Base-by-base conservation (phyloP, 2,888 invertebrate genomes). In the Tinea pellionella region DNA sequence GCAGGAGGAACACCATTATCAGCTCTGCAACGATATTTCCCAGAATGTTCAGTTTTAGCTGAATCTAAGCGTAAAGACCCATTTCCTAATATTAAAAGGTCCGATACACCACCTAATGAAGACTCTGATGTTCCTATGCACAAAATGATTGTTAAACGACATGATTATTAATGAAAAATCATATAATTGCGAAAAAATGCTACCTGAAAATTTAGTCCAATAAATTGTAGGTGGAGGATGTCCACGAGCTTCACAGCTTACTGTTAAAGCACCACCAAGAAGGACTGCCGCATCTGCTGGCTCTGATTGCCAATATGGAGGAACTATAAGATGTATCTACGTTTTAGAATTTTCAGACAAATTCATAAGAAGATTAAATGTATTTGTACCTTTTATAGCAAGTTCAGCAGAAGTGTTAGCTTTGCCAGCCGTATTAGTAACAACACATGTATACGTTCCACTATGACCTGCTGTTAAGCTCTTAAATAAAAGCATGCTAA, bases 1-100 rank as follows among this genome's bases (percentile, higher is more conserved):
- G 93, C 92, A 9, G 93, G 90, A 24, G 95, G 93, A 63, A 96
- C 94, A 16, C 93, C 93, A 74, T 96, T 96, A 65, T 92, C 92
- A 0, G 96, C 95, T 69, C 93, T 90, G 71, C 96, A 96, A 67
- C 94, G 90, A 76, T 96, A 96, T 77, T 92, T 92, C 53, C 96
- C 96, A 70, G 95, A 94, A 75, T 93, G 92, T 73, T 92, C 91
- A 7, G 93, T 90, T 13, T 91, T 89, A 1, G 93, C 93, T 32
- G 92, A 88, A 65, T 93, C 92, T 2, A 95, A 88, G 71, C 92
- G 88, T 62, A 94, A 75, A 2, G 95, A 94, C 59, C 94, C 93
- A 75, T 94, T 94, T 57, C 89, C 88, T 64, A 87, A 73, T 15
- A 86, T 82, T 9, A 82, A 77, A n/a, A 86, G 86, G 61, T 87